Evolutionary conservation across 2,113 vertebrate species (phyloP), one percentile per base, ranked within the genome.

Genomic region (Laticauda laticaudata): DNA sequence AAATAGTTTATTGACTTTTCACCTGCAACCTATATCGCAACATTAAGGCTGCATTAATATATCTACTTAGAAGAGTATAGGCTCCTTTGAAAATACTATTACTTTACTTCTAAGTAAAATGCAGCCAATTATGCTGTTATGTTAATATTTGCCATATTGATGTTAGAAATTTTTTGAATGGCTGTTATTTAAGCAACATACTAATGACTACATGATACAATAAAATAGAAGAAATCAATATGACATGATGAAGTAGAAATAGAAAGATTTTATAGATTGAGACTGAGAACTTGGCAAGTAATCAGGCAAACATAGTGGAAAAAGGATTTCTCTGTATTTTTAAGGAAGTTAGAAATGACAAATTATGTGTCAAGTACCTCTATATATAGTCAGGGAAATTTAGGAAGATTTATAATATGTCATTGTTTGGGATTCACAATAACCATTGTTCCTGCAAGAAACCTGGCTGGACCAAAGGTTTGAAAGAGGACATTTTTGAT

Each of bases 1-100:
- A 86, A 96, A 93, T 51, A 92, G 57, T 95, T 92, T 96, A 94
- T 94, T 96, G 93, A 96, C 51, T 87, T 94, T 89, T 85, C 48
- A 94, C 92, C 24, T 94, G 90, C 87, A 93, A 86, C 14, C 21
- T 55, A 48, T 56, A 56, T 89, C 89, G 61, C 69, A 92, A 92
- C 39, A 56, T 34, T 89, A 92, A 88, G 18, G 18, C 7, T 88
- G 26, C 53, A 34, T 34, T 56, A 34, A 88, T 39, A 39, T 34
- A 88, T 34, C 54, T 34, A 34, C 18, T 55, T 88, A 55, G 7
- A 18, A 56, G 29, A 10, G 20, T 34, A 54, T 55, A 55, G n/a
- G 29, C 15, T 34, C 15, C 53, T 23, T 9, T 88, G n/a, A 88
- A 53, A 20, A 54, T 8, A 34, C 29, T 20, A 15, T 29, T 18